Evolutionary conservation across 2,113 vertebrate genomes (phyloP).

Genomic region (Corythornis madagascariensis): DNA sequence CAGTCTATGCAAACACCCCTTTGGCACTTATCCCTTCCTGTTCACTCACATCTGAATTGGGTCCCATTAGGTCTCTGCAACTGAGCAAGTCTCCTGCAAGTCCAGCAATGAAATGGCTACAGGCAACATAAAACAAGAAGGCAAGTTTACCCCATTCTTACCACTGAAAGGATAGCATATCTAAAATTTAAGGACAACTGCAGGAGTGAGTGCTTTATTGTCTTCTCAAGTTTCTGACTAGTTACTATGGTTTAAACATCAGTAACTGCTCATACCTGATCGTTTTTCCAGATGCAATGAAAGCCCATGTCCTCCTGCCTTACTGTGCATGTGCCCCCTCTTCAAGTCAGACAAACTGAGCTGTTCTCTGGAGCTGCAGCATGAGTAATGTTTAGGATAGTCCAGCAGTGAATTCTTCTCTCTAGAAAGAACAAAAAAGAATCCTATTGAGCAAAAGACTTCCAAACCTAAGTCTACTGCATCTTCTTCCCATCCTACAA

Average conservation of each 20-base stretch:
- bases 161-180: neutral
- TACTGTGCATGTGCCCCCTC: conserved; percentile 34
- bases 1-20: neutral
- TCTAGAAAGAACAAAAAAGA: conserved; percentile 31
- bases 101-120: neutral
- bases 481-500: neutral
- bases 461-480: neutral
- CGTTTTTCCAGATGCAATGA: conserved; percentile 38
- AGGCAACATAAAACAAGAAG: fast-evolving
- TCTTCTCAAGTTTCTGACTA: neutral
- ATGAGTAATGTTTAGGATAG: neutral
- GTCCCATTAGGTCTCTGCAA: neutral
- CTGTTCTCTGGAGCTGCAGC: neutral
- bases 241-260: neutral
- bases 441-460: neutral
- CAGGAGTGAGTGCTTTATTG: neutral
- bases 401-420: conserved; percentile 27
- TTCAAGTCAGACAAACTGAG: conserved; percentile 28
- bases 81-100: neutral
- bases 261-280: conserved; percentile 23
- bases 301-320: conserved; percentile 62
- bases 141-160: neutral
- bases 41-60: neutral
- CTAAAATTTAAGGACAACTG: neutral
- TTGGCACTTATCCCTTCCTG: neutral